Conservation (phyloP, 2,113 vertebrate genomes). For the Zosterops borbonicus region DNA sequence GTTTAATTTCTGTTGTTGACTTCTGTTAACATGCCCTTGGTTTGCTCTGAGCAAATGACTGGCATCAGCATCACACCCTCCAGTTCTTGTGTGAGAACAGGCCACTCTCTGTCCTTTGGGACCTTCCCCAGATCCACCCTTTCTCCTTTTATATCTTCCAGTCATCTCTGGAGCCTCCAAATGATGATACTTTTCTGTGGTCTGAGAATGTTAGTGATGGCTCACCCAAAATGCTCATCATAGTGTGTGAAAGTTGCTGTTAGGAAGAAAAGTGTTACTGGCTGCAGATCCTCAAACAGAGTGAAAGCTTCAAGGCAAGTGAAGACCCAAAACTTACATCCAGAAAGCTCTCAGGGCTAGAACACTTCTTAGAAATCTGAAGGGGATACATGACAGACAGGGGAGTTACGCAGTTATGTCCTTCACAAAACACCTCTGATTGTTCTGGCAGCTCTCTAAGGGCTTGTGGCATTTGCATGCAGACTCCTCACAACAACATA, state of each 20-base stretch:
- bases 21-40: not conserved
- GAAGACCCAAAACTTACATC: not conserved
- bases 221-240: not conserved
- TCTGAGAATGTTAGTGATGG: not conserved
- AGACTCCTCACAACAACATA: not conserved
- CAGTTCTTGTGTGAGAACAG: constrained; percentile 4
- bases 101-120: constrained; percentile 8
- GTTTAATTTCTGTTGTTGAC: not conserved
- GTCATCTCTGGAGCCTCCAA: not conserved
- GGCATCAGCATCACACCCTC: not conserved
- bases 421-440: not conserved
- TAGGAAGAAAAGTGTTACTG: not conserved
- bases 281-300: not conserved
- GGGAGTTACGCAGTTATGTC: not conserved
- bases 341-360: not conserved
- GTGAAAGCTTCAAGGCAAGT: not conserved
- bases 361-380: not conserved
- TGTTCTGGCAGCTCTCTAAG: not conserved
- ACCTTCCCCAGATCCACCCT: not conserved
- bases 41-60: not conserved
- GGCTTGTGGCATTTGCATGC: not conserved
- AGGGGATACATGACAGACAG: not conserved
- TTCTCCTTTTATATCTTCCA: constrained; percentile 4
- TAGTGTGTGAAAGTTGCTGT: not conserved
- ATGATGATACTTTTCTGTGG: not conserved